phyloP scores from a whole-genome alignment of 1,140 invertebrate genomes.

The Tribolium castaneum region DNA sequence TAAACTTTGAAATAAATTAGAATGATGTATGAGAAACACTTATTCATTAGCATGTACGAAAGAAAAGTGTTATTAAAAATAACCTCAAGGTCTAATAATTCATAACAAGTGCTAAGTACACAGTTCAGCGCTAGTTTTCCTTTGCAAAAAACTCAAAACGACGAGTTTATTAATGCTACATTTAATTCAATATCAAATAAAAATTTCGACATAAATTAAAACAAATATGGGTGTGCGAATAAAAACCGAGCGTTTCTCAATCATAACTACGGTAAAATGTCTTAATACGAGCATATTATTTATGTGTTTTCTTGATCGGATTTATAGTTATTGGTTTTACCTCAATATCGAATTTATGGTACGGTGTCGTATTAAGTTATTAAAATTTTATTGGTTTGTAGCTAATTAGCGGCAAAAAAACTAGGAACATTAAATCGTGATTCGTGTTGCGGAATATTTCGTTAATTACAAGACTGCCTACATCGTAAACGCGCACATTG shows the following conservation, averaged over 20 bases:
- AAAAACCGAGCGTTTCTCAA: background rate
- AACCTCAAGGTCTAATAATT: background rate
- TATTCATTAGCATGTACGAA: background rate
- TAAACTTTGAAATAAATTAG: conserved; percentile 33
- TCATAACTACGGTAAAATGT: background rate
- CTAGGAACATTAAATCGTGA: background rate
- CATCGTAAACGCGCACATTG: background rate
- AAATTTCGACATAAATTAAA: background rate
- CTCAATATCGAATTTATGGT: conserved; percentile 13
- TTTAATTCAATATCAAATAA: background rate
- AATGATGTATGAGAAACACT: background rate
- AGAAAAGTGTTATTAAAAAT: background rate
- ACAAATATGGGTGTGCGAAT: background rate
- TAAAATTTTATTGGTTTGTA: conserved; percentile 12
- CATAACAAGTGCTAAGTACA: background rate
- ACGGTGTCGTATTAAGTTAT: background rate
- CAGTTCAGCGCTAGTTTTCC: background rate
- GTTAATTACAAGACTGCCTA: background rate
- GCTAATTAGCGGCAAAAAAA: background rate
- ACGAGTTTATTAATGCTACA: background rate
- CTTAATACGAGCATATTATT: background rate
- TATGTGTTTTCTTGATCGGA: background rate
- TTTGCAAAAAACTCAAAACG: background rate
- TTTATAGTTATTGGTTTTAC: background rate
- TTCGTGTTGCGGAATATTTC: background rate